Evolutionary conservation across 2,888 invertebrate genomes (phyloP), one percentile per base, ranked within the genome.

Genomic region (Tetheella fluctuosa): DNA sequence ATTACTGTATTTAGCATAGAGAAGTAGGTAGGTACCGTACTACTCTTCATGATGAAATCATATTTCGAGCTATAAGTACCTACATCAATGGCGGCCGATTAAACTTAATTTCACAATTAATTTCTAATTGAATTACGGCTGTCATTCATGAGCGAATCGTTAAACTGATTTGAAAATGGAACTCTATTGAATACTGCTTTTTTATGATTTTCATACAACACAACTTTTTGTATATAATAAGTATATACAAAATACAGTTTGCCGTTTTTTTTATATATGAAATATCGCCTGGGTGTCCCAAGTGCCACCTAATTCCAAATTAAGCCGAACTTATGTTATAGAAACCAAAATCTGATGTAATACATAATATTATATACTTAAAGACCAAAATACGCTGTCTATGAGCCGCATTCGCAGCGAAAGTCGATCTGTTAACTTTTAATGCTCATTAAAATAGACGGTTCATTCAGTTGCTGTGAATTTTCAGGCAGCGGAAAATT

Each of bases 371-470:
- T 55, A 55, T 55, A 37, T 55, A 55, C 34, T 48, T 28, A 15
- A 61, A 70, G 59, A 67, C 59, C 39, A 67, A 63, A 63, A 65
- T 62, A 62, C 66, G 66, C 73, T 68, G 59, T 61, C 63, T 58
- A 62, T 67, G 72, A 64, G 62, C 58, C 64, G 62, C 67, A 65
- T 68, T 65, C 67, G 54, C 78, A 66, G 63, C 64, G 75, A 79
- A 79, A 78, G 80, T 80, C 83, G 86, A 91, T 90, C 87, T 88
- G 88, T 90, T 90, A 90, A 90, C 89, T 91, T 90, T 90, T 88
- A 86, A 85, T 88, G 89, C 90, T 92, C 92, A 91, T 92, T 93
- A 92, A 93, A 93, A 91, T 88, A 90, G 90, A 91, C 86, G 88
- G 87, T 90, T 89, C 91, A 89, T 91, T 92, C 87, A 80, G 81